Base-by-base conservation (phyloP, 1,140 invertebrate species). In the Gryllus bimaculatus region DNA sequence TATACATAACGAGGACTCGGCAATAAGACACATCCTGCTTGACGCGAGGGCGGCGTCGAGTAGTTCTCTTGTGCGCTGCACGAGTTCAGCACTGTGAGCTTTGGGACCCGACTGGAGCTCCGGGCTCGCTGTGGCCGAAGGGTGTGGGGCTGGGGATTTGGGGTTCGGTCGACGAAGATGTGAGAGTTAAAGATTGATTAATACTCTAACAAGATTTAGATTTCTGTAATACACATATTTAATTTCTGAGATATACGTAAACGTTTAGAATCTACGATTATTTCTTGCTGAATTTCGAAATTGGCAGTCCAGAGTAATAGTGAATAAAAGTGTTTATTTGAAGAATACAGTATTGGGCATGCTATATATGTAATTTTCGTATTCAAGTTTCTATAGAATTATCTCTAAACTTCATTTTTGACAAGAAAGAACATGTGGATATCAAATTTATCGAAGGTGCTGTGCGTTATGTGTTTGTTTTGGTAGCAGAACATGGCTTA, bases 401-500 rank as follows among this genome's bases (percentile, higher is more conserved):
- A 39, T 39, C 26, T 39, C 26, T 39, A 2, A 2, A 39, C 26
- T 39, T 39, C 26, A 66, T 18, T 66, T 66, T 66, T 66, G 54
- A 66, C 54, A 66, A 18, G 54, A 18, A 66, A 66, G 54, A 13
- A 66, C 54, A 66, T 66, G 54, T 66, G 54, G 54, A 13, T 66
- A 66, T 66, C 54, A 18, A 66, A 10, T 66, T 66, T 13, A 18
- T 66, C 10, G 18, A 18, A 13, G 54, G 54, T 66, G 54, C 54
- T 13, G 54, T 66, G 54, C 54, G 54, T 66, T 66, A 66, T 66
- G 54, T 66, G 54, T 66, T 66, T 66, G 54, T 66, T 66, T 66
- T 66, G 54, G 54, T 66, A 66, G 54, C 54, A 66, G 54, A 66
- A 66, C 54, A 66, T 66, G 54, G 54, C 54, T 66, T 66, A 66